Conservation (phyloP, 1,140 invertebrate species). For the Oryzaephilus surinamensis region DNA sequence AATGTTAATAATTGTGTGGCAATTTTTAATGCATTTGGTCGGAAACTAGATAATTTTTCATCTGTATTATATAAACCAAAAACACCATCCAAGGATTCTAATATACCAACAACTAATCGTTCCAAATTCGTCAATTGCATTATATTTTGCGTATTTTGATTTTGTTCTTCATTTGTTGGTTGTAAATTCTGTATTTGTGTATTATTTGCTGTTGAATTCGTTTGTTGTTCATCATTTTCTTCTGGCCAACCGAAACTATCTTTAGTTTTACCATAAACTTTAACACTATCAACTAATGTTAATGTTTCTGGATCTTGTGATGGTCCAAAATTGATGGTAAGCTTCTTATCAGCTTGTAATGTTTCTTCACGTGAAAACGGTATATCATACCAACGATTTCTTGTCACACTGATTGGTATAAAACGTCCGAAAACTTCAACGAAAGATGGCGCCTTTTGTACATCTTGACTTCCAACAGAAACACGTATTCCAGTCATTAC, state of each 20-base stretch:
- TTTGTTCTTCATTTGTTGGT: constrained; percentile 15
- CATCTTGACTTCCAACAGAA: constrained; percentile 76
- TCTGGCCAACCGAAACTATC: constrained; percentile 96
- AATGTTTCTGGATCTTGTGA: constrained; percentile 82
- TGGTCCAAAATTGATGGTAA: constrained; percentile 80
- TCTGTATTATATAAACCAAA: constrained; percentile 39
- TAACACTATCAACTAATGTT: constrained; percentile 88
- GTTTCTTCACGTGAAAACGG: constrained; percentile 92
- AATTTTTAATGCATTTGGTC: constrained; percentile 56
- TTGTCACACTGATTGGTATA: constrained; percentile 60
- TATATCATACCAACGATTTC: constrained; percentile 90
- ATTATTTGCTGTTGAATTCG: constrained; percentile 1
- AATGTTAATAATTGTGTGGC: constrained; percentile 72
- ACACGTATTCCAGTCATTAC: constrained; percentile 71
- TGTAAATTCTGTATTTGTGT: constrained; percentile 21
- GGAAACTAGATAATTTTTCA: constrained; percentile 40
- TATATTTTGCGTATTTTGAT: constrained; percentile 2
- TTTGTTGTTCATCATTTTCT: constrained; percentile 69
- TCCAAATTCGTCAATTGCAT: constrained; percentile 9
- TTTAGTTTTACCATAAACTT: constrained; percentile 92
- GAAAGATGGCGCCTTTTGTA: constrained; percentile 70
- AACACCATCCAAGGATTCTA: constrained; percentile 66
- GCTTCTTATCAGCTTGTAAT: constrained; percentile 83
- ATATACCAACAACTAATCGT: constrained; percentile 55
- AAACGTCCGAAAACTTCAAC: constrained; percentile 80